Evolutionary conservation across 2,113 vertebrate genomes (phyloP).

Genomic region (Himantopus leucocephalus): DNA sequence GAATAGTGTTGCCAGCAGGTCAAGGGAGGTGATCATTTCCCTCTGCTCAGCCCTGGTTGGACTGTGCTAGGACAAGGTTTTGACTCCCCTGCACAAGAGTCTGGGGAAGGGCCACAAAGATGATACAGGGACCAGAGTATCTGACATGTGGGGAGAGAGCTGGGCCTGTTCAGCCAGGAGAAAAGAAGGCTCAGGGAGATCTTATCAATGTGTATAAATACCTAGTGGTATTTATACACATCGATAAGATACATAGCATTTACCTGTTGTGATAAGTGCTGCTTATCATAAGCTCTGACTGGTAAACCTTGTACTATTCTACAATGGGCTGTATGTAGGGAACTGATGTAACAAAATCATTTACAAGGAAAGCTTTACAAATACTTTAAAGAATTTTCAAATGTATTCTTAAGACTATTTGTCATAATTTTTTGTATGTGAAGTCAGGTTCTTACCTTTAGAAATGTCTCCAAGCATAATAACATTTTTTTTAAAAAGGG

Average conservation of each 20-base stretch:
- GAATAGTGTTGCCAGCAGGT: fast-evolving
- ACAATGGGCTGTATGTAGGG: not conserved
- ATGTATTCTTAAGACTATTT: not conserved
- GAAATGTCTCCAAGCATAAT: not conserved
- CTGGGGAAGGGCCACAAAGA: not conserved
- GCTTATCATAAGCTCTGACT: not conserved
- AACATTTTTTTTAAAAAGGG: fast-evolving
- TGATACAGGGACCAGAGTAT: not conserved
- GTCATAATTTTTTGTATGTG: not conserved
- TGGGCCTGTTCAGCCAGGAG: not conserved
- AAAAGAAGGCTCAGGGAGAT: not conserved
- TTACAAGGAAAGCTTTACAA: not conserved
- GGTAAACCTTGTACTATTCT: not conserved
- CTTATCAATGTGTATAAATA: not conserved
- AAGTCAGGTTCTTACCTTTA: not conserved
- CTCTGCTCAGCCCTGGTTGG: not conserved
- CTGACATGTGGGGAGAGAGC: not conserved
- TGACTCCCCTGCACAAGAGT: not conserved
- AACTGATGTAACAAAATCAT: not conserved
- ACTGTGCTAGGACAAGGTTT: not conserved
- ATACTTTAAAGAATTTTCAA: not conserved
- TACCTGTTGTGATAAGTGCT: not conserved
- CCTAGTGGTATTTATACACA: no score
- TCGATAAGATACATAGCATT: no score
- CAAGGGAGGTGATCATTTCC: not conserved